A percentile compares a stretch with the other conserved stretches of the same genome.
Evolutionary conservation across 2,888 invertebrate species (phyloP).

Genomic region (Taphrorychus bicolor): DNA sequence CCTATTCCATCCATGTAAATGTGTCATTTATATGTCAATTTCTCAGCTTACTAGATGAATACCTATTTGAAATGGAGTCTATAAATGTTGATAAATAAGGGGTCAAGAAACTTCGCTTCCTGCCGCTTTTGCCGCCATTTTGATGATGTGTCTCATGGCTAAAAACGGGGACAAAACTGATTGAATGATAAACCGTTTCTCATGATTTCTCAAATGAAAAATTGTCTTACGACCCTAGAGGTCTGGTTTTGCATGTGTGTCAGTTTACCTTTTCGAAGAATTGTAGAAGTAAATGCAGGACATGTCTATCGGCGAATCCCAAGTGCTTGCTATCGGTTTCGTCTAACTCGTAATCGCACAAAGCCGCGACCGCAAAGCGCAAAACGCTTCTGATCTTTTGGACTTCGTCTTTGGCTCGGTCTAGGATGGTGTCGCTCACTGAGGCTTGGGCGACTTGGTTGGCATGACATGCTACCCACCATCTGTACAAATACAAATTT

Average conservation of each 20-base stretch:
- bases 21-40: too few species aligned
- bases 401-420: slow-evolving; percentile 75
- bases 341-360: slow-evolving; percentile 61
- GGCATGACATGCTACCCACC: slow-evolving; percentile 94
- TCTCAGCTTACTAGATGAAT: too few species aligned
- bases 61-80: too few species aligned
- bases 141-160: too few species aligned
- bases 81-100: too few species aligned
- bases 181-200: too few species aligned
- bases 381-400: slow-evolving; percentile 80
- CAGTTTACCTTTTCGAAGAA: slow-evolving; percentile 66
- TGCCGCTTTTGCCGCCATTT: too few species aligned
- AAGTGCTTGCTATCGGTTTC: slow-evolving; percentile 55
- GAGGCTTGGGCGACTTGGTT: slow-evolving; percentile 81
- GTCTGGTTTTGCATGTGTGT: not conserved
- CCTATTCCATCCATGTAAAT: too few species aligned
- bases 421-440: slow-evolving; percentile 76
- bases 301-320: slow-evolving; percentile 74
- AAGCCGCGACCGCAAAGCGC: slow-evolving; percentile 81
- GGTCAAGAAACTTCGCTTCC: too few species aligned
- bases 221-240: not conserved
- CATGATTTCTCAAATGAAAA: not conserved
- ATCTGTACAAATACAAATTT: too few species aligned
- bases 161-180: too few species aligned
- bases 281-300: slow-evolving; percentile 73